phyloP scores from a whole-genome alignment of 2,888 invertebrate species.

The Dynastes tityus region DNA sequence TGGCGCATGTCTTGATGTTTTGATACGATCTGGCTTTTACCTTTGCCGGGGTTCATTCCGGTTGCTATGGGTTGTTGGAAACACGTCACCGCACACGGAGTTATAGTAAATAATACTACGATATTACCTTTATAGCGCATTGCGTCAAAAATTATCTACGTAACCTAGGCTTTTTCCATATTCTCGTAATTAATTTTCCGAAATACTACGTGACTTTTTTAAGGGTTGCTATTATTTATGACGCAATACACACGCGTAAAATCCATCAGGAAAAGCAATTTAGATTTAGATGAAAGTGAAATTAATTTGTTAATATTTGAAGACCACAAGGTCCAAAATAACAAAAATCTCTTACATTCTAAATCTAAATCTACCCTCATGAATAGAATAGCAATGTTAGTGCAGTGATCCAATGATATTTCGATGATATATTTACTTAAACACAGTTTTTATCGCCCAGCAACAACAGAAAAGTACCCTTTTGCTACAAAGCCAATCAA shows the following conservation, averaged over 20 bases:
- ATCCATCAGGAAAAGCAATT: not conserved
- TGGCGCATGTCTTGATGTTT: conserved; percentile 31
- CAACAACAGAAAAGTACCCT: no score
- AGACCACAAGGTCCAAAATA: no score
- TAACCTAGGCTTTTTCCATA: not conserved
- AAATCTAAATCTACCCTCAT: no score
- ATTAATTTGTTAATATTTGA: no score
- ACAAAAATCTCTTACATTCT: no score
- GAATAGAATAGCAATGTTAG: no score
- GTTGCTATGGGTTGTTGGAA: conserved; percentile 31
- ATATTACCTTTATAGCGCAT: conserved; percentile 24
- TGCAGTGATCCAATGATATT: no score
- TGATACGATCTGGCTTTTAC: conserved; percentile 38
- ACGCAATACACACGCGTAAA: not conserved
- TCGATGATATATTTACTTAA: no score
- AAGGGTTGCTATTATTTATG: not conserved
- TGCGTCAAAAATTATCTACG: conserved; percentile 41
- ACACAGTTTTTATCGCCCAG: no score
- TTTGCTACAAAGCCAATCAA: no score
- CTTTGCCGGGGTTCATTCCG: conserved; percentile 26
- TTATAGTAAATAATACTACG: conserved; percentile 25
- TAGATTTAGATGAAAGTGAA: no score
- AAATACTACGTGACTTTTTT: not conserved
- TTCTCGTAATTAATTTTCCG: conserved; percentile 5
- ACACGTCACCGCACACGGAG: conserved; percentile 29